A percentile compares a stretch with the other conserved stretches of the same genome.
phyloP scores from a whole-genome alignment of 2,797 vertebrate species.

The Typhlichthys eigenmanni region DNA sequence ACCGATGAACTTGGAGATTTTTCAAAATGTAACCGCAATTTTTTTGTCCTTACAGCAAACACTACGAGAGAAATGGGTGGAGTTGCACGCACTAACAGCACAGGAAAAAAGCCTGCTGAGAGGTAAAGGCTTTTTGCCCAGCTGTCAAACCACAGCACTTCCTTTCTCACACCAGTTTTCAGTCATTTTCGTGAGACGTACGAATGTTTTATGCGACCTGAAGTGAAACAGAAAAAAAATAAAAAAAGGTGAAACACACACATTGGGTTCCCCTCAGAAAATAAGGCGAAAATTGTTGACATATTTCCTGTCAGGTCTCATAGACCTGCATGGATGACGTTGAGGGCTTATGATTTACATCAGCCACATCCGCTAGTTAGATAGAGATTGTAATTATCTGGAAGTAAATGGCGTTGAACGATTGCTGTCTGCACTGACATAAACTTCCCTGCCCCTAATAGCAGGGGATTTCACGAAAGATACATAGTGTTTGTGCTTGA shows the following conservation, averaged over 20 bases:
- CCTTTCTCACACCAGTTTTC: constrained; percentile 41
- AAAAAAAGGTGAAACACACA: constrained; percentile 7
- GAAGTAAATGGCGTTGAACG: too few species aligned
- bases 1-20: constrained; percentile 65
- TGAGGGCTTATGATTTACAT: too few species aligned
- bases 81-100: constrained; percentile 83
- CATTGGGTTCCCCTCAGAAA: constrained; percentile 47
- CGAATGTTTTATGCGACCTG: constrained; percentile 1
- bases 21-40: not conserved
- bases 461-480: too few species aligned
- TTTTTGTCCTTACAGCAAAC: constrained; percentile 76
- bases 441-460: too few species aligned
- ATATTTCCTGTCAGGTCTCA: constrained; percentile 18
- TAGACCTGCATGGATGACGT: not conserved
- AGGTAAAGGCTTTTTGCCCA: constrained; percentile 75
- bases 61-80: constrained; percentile 83
- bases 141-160: constrained; percentile 72
- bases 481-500: too few species aligned
- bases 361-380: not conserved
- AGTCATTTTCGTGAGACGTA: not conserved
- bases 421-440: too few species aligned
- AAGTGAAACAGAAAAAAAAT: constrained; percentile 4
- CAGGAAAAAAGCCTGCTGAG: constrained; percentile 84
- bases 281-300: constrained; percentile 14
- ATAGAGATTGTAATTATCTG: not conserved